Evolutionary conservation across 1,140 invertebrate species (phyloP).

Genomic region (Bombus huntii): DNA sequence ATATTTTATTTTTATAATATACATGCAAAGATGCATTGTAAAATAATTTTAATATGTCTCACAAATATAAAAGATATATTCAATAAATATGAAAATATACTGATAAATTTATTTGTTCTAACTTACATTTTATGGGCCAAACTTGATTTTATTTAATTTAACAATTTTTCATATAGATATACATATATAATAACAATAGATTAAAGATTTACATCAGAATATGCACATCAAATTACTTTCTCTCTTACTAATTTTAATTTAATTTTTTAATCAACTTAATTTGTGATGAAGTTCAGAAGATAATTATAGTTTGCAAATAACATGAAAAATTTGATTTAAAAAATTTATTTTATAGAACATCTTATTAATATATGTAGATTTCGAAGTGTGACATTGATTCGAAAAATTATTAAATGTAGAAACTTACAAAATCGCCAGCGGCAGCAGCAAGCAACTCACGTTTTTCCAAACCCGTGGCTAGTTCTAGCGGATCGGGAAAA

Average conservation of each 20-base stretch:
- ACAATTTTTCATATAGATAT: background rate
- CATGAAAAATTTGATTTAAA: background rate
- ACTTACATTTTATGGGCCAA: background rate
- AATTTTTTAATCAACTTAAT: background rate
- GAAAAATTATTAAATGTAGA: slow-evolving; percentile 4
- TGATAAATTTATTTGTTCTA: background rate
- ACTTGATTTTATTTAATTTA: background rate
- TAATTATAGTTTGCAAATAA: background rate
- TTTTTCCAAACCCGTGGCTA: slow-evolving; percentile 96
- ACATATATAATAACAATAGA: background rate
- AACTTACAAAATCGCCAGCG: slow-evolving; percentile 92
- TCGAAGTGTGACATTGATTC: background rate
- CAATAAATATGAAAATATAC: background rate
- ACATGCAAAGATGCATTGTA: too few species aligned
- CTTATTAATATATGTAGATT: background rate
- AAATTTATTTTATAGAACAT: background rate
- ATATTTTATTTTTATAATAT: background rate
- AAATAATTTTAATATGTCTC: too few species aligned
- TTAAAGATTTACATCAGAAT: background rate
- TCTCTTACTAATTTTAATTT: background rate
- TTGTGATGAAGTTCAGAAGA: background rate
- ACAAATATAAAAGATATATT: too few species aligned
- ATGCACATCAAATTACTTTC: background rate
- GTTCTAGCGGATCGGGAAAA: slow-evolving; percentile 94
- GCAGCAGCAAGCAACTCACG: slow-evolving; percentile 92